Evolutionary conservation across 2,113 vertebrate genomes (phyloP), one percentile per base, ranked within the genome.

Genomic region (Aramus guarauna): DNA sequence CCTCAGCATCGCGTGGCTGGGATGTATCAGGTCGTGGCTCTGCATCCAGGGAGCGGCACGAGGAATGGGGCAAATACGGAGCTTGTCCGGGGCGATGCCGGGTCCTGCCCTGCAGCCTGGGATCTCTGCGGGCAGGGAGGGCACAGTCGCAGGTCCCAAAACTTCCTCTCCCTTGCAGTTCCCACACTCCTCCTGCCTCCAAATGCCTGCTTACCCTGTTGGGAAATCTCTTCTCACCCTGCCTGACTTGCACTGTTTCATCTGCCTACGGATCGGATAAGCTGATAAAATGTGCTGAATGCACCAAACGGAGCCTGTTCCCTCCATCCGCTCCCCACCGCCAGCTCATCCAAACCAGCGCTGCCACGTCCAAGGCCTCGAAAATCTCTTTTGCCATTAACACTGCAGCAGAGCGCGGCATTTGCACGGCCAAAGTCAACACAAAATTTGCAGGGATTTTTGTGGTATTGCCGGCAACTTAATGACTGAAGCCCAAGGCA

Each of bases 281-380:
- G 85, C 92, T 88, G 94, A 96, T 92, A 86, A 94, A 97, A 97
- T 94, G 92, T 96, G 95, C 94, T 88, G 94, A 97, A 92, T 12
- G n/a, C 87, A 91, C 94, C 85, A 76, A 93, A 74, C 34, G 39
- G 95, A 97, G 95, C 83, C 82, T 64, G 90, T n/a, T 91, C 74
- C 93, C 81, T 92, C 92, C 92, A 79, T 64, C 75, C 85, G 26
- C 91, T 96, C 83, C 86, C 78, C 0, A 3, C 59, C 21, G 12
- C 78, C 36, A 16, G 32, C 96, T 77, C 95, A 47, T 66, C 93
- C 79, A 92, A 95, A 79, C 77, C 92, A 68, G 82, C 19, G 1
- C 63, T 1, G 3, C 76, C 0, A 6, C 7, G 2, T 13, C 96
- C 88, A 60, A 72, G 84, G 79, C 67, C 86, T 60, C 24, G 5